Evolutionary conservation across 2,888 invertebrate species (phyloP), one percentile per base, ranked within the genome.

Genomic region (Drosophila niveifrons): DNA sequence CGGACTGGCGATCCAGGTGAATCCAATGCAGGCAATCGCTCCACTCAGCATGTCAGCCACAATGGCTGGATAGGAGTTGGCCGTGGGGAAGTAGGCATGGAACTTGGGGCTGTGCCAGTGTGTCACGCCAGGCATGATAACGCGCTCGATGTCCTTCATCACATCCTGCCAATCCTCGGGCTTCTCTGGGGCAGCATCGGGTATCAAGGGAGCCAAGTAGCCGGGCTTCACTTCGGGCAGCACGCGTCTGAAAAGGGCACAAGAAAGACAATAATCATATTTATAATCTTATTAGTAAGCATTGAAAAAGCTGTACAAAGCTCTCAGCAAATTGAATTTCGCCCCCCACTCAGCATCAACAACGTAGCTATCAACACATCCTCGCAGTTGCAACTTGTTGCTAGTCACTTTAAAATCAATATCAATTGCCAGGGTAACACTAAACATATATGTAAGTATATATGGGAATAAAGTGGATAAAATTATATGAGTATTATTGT

Each of bases 101-200:
- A 99, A 99, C 90, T 96, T 95, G 7, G 98, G 98, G 59, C 97
- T 97, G 92, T 98, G 97, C 98, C 98, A 99, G 91, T 98, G 98
- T 0, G 98, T 98, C 61, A 98, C 97, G 51, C 99, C 99, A 0
- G 99, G 98, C 98, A 99, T 99, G 78, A 99, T 97, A 62, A 98
- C 96, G 59, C 96, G 94, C 92, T 99, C 99, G 71, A 99, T 95
- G 91, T 99, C 99, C 4, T 95, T 94, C 95, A 99, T 96, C 61
- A 99, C 96, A 58, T 96, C 96, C 72, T 97, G 95, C 98, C 98
- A 99, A 46, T 94, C 94, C 90, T 99, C 98, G 0, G 98, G 95
- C 74, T 95, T 93, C 80, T 95, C 94, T 0, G 99, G 99, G 0
- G 98, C 97, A 67, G 94, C 94, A 63, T 95, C 95, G 0, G 99